phyloP scores from a whole-genome alignment of 2,888 invertebrate genomes.

The Pollenia angustigena region DNA sequence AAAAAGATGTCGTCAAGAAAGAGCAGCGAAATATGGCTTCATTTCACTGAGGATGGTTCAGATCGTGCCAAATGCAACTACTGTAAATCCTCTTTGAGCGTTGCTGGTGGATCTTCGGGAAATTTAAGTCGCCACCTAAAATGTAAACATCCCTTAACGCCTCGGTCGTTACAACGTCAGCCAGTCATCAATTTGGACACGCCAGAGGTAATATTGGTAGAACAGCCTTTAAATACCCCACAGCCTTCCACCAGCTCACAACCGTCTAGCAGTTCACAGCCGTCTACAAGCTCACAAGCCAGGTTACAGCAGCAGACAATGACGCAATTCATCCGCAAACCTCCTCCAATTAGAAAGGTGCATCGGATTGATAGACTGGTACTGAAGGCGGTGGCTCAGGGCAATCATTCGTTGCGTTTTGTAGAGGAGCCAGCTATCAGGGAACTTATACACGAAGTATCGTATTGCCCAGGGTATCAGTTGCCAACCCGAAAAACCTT shows the following conservation, averaged over 20 bases:
- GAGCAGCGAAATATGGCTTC: not conserved
- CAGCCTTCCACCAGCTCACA: too few species aligned
- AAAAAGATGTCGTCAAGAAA: not conserved
- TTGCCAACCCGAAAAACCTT: not conserved
- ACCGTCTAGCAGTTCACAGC: too few species aligned
- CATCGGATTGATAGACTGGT: too few species aligned
- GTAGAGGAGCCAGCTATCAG: slow-evolving; percentile 18
- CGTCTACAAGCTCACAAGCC: too few species aligned
- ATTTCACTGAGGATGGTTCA: slow-evolving; percentile 7
- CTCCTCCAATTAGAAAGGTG: too few species aligned
- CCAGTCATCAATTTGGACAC: not conserved
- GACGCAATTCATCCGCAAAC: too few species aligned
- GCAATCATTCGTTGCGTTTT: not conserved
- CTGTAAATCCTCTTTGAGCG: slow-evolving; percentile 8
- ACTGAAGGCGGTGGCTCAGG: not conserved
- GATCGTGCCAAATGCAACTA: slow-evolving; percentile 55
- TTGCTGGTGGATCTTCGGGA: slow-evolving; percentile 6
- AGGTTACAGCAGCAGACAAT: too few species aligned
- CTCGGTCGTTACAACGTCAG: slow-evolving; percentile 4
- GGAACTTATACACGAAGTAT: slow-evolving; percentile 12
- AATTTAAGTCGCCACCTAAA: slow-evolving; percentile 12
- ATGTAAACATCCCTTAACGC: not conserved
- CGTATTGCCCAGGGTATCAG: slow-evolving; percentile 16
- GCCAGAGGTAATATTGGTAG: not conserved
- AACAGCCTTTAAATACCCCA: too few species aligned